Evolutionary conservation across 2,113 vertebrate species (phyloP), one percentile per base, ranked within the genome.

Genomic region (Cottus gobio): DNA sequence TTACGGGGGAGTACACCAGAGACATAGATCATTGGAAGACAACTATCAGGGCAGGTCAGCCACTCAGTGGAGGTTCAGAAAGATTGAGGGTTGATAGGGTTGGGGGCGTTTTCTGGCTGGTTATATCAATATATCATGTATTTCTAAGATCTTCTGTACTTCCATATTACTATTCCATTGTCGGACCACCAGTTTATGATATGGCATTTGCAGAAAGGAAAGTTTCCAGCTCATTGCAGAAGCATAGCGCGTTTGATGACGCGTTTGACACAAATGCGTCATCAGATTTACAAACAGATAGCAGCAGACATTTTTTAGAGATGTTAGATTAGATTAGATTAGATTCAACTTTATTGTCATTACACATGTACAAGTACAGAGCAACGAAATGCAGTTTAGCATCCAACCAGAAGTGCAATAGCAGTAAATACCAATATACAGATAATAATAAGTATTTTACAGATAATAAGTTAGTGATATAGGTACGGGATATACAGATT

Each of bases 261-360:
- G n/a, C n/a, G n/a, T n/a, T n/a, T n/a, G n/a, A n/a, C n/a, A 61
- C 80, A 85, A 76, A 60, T 13, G 60, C 83, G 69, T 92, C 87
- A 87, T 73, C 64, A 63, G 54, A 82, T 87, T 72, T 77, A 75
- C 67, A 69, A 80, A 80, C 48, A 80, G 86, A 92, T 83, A 86
- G 60, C 48, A 39, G 30, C 26, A 68, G 36, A 54, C 11, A 15
- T 58, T 76, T 78, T 76, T 81, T 69, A 82, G 36, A 79, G 74
- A 88, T 3, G 20, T n/a, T n/a, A n/a, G n/a, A n/a, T n/a, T n/a
- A n/a, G n/a, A n/a, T n/a, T n/a, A n/a, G n/a, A n/a, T n/a, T n/a
- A n/a, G n/a, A n/a, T n/a, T n/a, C n/a, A n/a, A n/a, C n/a, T n/a
- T n/a, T n/a, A n/a, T n/a, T n/a, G n/a, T n/a, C n/a, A n/a, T n/a